These are phyloP conservation scores for Coracopsis vasa DNA, from an alignment of 2,113 vertebrate species.

Conservation along the genomic window DNA sequence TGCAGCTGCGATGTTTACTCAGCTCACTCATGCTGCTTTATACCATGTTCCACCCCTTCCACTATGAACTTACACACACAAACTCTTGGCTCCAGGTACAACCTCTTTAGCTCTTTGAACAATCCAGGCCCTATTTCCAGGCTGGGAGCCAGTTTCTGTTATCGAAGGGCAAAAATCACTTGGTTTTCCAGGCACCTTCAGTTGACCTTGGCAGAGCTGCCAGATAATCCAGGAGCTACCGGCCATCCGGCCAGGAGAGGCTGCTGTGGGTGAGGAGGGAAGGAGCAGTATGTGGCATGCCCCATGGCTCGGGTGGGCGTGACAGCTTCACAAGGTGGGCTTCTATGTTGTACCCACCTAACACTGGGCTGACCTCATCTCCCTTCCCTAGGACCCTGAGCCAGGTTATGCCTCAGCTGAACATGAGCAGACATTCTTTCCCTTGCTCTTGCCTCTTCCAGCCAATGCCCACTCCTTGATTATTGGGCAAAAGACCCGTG, in stretches of 20 bases:
- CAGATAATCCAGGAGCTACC: rapidly evolving
- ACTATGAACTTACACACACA: not conserved
- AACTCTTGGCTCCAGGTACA: not conserved
- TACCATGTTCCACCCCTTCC: rapidly evolving
- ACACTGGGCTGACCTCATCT: too few relatives aligned
- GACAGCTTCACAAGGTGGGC: too few relatives aligned
- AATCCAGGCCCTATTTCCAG: not conserved
- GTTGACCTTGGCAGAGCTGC: not conserved
- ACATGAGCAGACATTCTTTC: too few relatives aligned
- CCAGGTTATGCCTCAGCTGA: too few relatives aligned
- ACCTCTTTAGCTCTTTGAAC: not conserved
- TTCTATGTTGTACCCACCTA: too few relatives aligned
- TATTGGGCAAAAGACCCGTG: too few relatives aligned
- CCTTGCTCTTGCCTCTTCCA: too few relatives aligned
- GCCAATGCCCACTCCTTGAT: too few relatives aligned
- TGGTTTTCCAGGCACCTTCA: not conserved
- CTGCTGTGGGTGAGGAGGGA: not conserved
- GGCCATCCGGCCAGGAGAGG: not conserved
- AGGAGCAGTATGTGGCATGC: not conserved
- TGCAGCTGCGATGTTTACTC: not conserved
- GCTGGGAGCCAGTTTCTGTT: not conserved
- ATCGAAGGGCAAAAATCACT: not conserved
- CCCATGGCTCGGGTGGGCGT: rapidly evolving
- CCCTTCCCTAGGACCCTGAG: too few relatives aligned
- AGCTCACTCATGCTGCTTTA: not conserved